Percentiles rank a stretch among this genome's conserved stretches.
These are phyloP conservation scores for Chelidonichthys spinosus DNA, from an alignment of 2,797 vertebrate genomes.

Conservation along the genomic window DNA sequence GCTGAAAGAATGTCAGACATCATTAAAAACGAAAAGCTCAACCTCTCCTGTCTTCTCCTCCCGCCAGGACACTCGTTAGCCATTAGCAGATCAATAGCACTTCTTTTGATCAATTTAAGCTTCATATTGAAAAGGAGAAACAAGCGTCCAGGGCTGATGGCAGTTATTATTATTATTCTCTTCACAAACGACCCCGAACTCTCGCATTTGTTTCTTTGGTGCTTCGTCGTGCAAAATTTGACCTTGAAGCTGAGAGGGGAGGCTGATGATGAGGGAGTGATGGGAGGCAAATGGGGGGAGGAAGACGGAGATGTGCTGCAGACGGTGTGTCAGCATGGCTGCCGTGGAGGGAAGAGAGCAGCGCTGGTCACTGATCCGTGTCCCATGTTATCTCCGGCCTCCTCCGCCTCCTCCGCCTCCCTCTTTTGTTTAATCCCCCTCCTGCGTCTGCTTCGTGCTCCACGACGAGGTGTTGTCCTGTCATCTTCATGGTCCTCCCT, in stretches of 20 bases:
- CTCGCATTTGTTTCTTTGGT: background rate
- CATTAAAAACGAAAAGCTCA: background rate
- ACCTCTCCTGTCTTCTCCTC: background rate
- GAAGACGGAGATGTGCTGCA: slow-evolving; percentile 37
- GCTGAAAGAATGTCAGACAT: slow-evolving; percentile 7
- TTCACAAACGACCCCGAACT: slow-evolving; percentile 47
- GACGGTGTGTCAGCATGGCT: slow-evolving; percentile 53
- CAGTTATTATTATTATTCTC: no score
- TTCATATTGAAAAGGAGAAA: slow-evolving; percentile 16
- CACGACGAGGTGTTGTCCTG: slow-evolving; percentile 21
- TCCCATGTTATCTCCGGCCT: slow-evolving; percentile 62
- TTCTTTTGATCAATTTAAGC: slow-evolving; percentile 21
- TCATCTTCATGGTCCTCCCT: slow-evolving; percentile 10
- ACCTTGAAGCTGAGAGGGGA: slow-evolving; percentile 28
- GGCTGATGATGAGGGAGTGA: slow-evolving; percentile 5
- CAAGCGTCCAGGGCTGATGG: slow-evolving; percentile 11
- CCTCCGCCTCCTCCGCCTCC: slow-evolving; percentile 31
- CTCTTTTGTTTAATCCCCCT: slow-evolving; percentile 45
- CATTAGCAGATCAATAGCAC: slow-evolving; percentile 36
- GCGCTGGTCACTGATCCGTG: slow-evolving; percentile 68
- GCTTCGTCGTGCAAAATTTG: no score
- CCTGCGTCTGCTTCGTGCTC: slow-evolving; percentile 20
- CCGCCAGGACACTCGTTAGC: slow-evolving; percentile 9
- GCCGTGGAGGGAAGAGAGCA: slow-evolving; percentile 17
- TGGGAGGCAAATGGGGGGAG: background rate